Evolutionary conservation across 1,140 invertebrate genomes (phyloP), one percentile per base, ranked within the genome.

Genomic region (Brachionus manjavacas): DNA sequence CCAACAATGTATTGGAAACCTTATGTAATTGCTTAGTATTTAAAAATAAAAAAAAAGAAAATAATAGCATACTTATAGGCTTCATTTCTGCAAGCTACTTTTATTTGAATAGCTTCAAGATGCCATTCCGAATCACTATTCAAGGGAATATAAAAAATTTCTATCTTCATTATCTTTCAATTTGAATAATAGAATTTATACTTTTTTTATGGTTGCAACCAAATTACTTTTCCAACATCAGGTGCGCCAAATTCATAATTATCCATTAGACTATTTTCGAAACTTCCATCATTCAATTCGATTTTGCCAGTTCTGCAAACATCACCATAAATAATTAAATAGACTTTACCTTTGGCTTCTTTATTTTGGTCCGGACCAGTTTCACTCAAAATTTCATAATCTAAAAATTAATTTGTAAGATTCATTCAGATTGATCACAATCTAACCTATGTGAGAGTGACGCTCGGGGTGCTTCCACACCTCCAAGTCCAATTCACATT

Each of bases 321-420:
- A 55, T 80, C 78, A 1, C 78, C 78, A 39, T 60, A 41, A 39
- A 80, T 80, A 23, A 80, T 52, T 80, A 80, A 12, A 80, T 80
- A 80, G 9, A 80, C 78, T 80, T 80, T 80, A 4, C 78, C 78
- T 60, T 64, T 55, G 12, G 78, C 49, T 35, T 80, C 78, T 64
- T 80, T 80, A n/a, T 60, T 55, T 12, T 80, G 78, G 16, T 80
- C 78, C 16, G 55, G 25, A 6, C 78, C 78, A 12, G 78, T 80
- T 64, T 80, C 78, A 41, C 78, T 80, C 20, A 80, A 39, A n/a
- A 80, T 80, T 39, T 80, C 78, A 41, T 80, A 80, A 55, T 80
- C 78, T 80, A 25, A 80, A 41, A 41, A 35, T 35, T 35, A 6
- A 35, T 35, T 35, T 35, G 4, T 35, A 35, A 35, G 1, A 7